Evolutionary conservation across 1,140 invertebrate genomes (phyloP).

Genomic region (Sminthurinus signatus): DNA sequence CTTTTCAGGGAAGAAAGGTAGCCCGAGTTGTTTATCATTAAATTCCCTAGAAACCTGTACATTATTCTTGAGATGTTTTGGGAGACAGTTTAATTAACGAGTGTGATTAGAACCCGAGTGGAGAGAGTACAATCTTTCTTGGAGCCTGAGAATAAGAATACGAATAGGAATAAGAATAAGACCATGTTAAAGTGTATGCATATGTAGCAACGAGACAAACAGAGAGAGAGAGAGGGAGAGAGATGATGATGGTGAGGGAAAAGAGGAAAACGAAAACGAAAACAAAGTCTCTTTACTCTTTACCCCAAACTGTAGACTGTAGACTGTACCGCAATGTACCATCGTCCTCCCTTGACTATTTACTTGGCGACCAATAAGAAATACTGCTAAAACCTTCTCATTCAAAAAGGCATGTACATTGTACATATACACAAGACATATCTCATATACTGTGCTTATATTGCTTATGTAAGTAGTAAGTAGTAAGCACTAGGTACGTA

Average conservation of each 20-base stretch:
- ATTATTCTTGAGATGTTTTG: conserved; percentile 40
- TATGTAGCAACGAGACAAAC: no score
- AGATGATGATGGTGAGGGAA: no score
- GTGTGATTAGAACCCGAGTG: conserved; percentile 39
- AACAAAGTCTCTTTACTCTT: neutral
- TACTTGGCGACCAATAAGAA: conserved; percentile 15
- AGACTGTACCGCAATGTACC: no score
- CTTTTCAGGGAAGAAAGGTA: conserved; percentile 24
- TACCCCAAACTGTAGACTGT: no score
- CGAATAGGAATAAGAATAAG: no score
- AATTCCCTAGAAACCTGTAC: conserved; percentile 40
- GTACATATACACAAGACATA: neutral
- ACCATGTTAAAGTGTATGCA: no score
- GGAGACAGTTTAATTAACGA: conserved; percentile 42
- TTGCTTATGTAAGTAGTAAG: no score
- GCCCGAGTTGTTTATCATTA: conserved; percentile 39
- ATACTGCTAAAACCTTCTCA: conserved; percentile 7
- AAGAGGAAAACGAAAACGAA: no score
- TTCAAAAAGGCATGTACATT: conserved; percentile 4
- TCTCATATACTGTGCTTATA: no score
- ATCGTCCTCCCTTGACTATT: conserved; percentile 9
- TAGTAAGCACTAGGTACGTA: no score
- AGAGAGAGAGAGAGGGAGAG: no score
- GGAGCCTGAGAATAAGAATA: neutral
- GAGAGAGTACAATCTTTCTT: conserved; percentile 30